Evolutionary conservation across 2,113 vertebrate species (phyloP).

Genomic region (Chlorodrepanis virens): DNA sequence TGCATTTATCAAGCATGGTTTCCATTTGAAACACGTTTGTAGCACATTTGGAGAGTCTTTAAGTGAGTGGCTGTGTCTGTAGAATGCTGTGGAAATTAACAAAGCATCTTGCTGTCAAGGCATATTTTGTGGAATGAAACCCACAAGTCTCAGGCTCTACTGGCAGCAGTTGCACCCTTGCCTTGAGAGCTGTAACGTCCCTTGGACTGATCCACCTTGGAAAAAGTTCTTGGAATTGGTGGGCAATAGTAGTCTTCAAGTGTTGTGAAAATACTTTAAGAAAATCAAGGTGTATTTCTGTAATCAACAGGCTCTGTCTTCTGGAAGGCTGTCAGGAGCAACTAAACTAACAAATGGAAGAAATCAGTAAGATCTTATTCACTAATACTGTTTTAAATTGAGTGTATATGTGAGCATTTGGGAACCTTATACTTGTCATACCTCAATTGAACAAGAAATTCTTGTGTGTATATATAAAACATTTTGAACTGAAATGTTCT

Average conservation of each 20-base stretch:
- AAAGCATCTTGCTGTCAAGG: neutral
- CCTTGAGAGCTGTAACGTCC: neutral
- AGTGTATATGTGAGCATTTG: accelerated
- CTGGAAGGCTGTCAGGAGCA: slow-evolving; percentile 70
- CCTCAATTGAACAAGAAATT: neutral
- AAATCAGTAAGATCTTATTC: slow-evolving; percentile 68
- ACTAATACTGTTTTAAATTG: neutral
- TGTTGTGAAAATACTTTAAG: neutral
- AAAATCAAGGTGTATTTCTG: neutral
- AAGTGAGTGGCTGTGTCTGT: neutral
- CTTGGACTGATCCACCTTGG: neutral
- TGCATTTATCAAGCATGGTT: neutral
- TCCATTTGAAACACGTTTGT: neutral
- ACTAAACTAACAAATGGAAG: slow-evolving; percentile 62
- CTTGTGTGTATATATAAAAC: accelerated
- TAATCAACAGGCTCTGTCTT: slow-evolving; percentile 69
- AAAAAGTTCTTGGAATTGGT: no score
- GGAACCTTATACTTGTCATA: neutral
- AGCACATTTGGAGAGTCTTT: accelerated
- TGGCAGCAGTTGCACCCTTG: neutral
- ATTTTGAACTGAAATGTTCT: neutral
- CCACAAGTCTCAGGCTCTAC: accelerated
- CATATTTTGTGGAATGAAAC: neutral
- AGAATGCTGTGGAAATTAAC: neutral
- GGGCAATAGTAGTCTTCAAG: neutral